These are phyloP conservation scores for Tetranychus piercei DNA, from an alignment of 2,888 invertebrate genomes.

Conservation along the genomic window DNA sequence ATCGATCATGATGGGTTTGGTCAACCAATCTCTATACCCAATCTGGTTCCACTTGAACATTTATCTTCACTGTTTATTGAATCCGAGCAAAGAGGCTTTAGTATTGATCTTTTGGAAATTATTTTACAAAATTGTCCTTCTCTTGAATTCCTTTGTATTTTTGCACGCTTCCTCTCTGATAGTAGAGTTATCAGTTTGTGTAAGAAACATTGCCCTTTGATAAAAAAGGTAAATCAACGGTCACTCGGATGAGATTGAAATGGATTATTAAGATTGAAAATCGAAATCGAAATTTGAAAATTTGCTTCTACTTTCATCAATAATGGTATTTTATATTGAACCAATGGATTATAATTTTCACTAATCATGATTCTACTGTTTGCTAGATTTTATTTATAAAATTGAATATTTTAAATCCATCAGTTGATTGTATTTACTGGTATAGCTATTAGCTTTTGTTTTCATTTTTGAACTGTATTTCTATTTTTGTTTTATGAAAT, in stretches of 20 bases:
- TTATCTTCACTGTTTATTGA: neutral
- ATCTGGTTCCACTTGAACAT: neutral
- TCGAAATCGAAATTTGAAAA: too few species aligned
- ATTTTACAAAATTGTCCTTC: neutral
- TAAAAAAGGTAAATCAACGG: neutral
- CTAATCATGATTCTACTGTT: too few species aligned
- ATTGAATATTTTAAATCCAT: too few species aligned
- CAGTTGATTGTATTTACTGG: too few species aligned
- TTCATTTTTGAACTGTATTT: too few species aligned
- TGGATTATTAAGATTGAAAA: neutral
- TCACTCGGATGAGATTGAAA: neutral
- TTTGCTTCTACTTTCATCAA: too few species aligned
- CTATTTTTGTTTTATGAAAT: too few species aligned
- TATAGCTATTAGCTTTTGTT: too few species aligned
- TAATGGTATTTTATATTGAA: too few species aligned
- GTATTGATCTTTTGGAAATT: neutral
- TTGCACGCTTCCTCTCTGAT: neutral
- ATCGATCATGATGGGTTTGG: neutral
- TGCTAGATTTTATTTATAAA: too few species aligned
- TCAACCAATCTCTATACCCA: neutral
- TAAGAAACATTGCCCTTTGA: neutral
- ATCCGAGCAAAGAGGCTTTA: neutral
- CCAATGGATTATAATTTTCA: too few species aligned
- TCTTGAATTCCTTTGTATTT: neutral
- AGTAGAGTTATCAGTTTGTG: neutral